Conservation (phyloP, 2,888 invertebrate species). For the Muschampia plurimacula region DNA sequence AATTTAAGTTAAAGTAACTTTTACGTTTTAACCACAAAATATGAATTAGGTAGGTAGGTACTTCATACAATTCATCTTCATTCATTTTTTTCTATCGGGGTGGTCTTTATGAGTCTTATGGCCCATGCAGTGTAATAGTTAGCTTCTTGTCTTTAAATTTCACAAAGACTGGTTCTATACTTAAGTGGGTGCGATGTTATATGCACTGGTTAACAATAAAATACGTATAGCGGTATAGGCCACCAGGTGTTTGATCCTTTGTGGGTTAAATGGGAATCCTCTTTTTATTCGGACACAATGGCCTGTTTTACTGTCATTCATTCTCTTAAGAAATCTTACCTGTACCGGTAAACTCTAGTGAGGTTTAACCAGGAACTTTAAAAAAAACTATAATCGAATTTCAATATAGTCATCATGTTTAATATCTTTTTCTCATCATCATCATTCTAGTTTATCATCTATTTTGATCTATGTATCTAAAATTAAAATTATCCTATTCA, state of each 20-base stretch:
- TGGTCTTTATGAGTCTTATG: not conserved
- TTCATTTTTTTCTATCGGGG: not conserved
- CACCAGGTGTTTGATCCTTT: constrained; percentile 29
- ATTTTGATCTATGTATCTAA: no score
- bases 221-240: constrained; percentile 4
- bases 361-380: no score
- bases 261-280: constrained; percentile 24
- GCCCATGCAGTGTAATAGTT: not conserved
- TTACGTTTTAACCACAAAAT: no score
- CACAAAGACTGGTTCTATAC: not conserved
- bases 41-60: not conserved
- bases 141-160: constrained; percentile 4
- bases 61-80: not conserved
- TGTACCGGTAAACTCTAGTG: not conserved
- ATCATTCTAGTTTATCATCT: no score
- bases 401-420: no score
- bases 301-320: constrained; percentile 6
- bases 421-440: no score
- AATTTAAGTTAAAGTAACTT: no score
- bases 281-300: constrained; percentile 13
- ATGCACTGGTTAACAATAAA: constrained; percentile 15
- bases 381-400: no score
- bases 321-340: not conserved
- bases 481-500: no score
- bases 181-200: constrained; percentile 10